Evolutionary conservation across 2,888 invertebrate genomes (phyloP).

Genomic region (Thera britannica): DNA sequence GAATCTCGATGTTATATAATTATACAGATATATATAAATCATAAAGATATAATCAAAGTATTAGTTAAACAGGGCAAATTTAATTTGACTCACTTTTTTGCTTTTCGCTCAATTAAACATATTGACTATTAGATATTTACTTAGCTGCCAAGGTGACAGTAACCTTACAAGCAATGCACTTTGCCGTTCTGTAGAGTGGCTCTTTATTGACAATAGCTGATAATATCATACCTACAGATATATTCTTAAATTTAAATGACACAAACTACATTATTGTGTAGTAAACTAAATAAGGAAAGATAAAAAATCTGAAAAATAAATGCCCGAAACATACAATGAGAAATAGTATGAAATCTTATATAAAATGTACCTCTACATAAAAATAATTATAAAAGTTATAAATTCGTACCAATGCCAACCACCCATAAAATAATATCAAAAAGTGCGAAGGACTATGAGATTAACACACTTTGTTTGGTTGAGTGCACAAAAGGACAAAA

Average conservation of each 20-base stretch:
- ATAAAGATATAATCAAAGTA: slow-evolving; percentile 51
- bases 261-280: slow-evolving; percentile 5
- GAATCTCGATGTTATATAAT: slow-evolving; percentile 44
- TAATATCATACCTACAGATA: neutral
- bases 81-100: neutral
- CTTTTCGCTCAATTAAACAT: neutral
- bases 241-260: slow-evolving; percentile 14
- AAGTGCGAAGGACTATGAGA: slow-evolving; percentile 39
- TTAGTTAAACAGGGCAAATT: neutral
- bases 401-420: slow-evolving; percentile 46
- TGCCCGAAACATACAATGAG: slow-evolving; percentile 18
- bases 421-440: slow-evolving; percentile 43
- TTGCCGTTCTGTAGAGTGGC: no score
- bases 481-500: slow-evolving; percentile 45
- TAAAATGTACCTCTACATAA: slow-evolving; percentile 24
- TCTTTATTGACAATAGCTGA: no score
- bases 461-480: slow-evolving; percentile 46
- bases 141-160: no score
- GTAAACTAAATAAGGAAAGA: slow-evolving; percentile 3
- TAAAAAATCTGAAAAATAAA: slow-evolving; percentile 25
- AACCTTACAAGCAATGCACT: no score
- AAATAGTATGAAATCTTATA: slow-evolving; percentile 19
- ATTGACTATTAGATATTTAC: neutral
- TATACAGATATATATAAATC: slow-evolving; percentile 52
- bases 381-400: slow-evolving; percentile 32